These are phyloP conservation scores for Caenorhabditis becei DNA, from an alignment of 2,888 invertebrate genomes.

Conservation along the genomic window DNA sequence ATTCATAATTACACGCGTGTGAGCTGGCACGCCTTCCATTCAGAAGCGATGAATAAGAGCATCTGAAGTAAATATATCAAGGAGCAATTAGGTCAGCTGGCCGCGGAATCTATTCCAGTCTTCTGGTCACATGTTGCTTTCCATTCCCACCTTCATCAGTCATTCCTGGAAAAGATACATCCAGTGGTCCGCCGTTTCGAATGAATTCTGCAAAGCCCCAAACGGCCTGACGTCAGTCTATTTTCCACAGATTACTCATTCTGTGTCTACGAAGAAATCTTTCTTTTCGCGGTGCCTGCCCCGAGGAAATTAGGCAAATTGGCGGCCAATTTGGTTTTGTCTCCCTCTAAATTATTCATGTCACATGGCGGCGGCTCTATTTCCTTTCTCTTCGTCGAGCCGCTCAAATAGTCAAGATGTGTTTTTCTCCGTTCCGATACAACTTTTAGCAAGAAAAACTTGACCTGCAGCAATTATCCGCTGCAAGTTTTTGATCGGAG, in stretches of 20 bases:
- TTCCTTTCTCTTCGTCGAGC: not conserved
- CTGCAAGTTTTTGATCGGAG: not conserved
- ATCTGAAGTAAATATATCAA: not conserved
- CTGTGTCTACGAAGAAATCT: slow-evolving; percentile 15
- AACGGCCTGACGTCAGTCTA: slow-evolving; percentile 18
- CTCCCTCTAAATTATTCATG: slow-evolving; percentile 39
- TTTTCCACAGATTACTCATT: slow-evolving; percentile 13
- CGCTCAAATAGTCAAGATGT: not conserved
- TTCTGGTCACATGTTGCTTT: not conserved
- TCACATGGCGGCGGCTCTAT: slow-evolving; percentile 25
- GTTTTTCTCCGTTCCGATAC: slow-evolving; percentile 5
- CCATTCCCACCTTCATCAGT: slow-evolving; percentile 31
- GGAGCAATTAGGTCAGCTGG: not conserved
- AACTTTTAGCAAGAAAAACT: not conserved
- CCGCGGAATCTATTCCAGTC: not conserved
- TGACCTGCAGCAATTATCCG: not conserved
- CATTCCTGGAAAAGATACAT: slow-evolving; percentile 23
- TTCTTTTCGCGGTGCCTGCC: slow-evolving; percentile 3
- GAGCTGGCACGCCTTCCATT: no score
- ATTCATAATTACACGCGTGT: no score
- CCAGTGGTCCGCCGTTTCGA: not conserved
- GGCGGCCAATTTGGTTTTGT: slow-evolving; percentile 22
- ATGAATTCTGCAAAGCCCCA: slow-evolving; percentile 7
- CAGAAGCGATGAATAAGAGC: not conserved
- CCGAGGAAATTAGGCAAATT: slow-evolving; percentile 24